Evolutionary conservation across 2,888 invertebrate species (phyloP).

Genomic region (Athetis lepigone): DNA sequence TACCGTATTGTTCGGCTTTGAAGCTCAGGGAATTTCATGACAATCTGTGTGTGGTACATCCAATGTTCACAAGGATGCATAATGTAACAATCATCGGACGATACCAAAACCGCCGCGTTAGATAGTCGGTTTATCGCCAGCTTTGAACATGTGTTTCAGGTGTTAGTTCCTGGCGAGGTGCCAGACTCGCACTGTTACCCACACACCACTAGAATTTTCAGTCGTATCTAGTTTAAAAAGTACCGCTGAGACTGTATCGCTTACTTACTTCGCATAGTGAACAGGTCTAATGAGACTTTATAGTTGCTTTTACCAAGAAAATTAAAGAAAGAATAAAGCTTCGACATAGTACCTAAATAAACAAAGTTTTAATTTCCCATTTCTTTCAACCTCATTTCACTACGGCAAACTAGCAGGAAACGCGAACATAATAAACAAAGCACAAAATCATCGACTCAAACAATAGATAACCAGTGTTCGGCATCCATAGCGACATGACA

Average conservation of each 20-base stretch:
- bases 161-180: slow-evolving; percentile 29
- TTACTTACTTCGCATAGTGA: slow-evolving; percentile 15
- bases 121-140: slow-evolving; percentile 14
- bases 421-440: slow-evolving; percentile 1
- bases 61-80: background rate
- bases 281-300: too few relatives aligned
- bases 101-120: slow-evolving; percentile 13
- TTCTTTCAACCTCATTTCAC: background rate
- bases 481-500: slow-evolving; percentile 40
- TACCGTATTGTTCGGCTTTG: background rate
- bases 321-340: background rate
- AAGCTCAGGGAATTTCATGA: background rate
- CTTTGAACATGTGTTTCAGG: slow-evolving; percentile 41
- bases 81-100: slow-evolving; percentile 16
- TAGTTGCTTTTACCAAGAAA: background rate
- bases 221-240: slow-evolving; percentile 23
- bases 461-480: slow-evolving; percentile 41
- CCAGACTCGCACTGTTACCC: slow-evolving; percentile 26
- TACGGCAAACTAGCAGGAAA: background rate
- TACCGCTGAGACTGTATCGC: slow-evolving; percentile 8
- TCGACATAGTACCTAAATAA: background rate
- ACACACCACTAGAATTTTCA: slow-evolving; percentile 43
- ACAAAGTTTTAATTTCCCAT: background rate
- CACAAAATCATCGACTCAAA: slow-evolving; percentile 35
- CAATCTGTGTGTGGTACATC: background rate